Base-by-base conservation (phyloP, 2,113 vertebrate species). In the Heterochromis multidens region DNA sequence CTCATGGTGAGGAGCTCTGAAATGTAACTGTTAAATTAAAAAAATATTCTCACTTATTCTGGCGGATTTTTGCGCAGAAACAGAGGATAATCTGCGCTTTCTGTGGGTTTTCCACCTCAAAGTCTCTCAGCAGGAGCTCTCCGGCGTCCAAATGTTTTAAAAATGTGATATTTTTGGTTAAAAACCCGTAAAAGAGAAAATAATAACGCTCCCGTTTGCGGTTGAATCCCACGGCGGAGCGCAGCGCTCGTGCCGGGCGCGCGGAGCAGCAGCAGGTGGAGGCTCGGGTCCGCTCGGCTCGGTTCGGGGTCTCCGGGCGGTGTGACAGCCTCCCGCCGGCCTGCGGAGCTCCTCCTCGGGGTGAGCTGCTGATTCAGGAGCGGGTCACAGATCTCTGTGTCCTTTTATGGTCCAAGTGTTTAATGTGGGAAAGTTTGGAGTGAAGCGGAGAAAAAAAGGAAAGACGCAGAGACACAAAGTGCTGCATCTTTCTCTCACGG, bases 361-460 rank as follows among this genome's bases (percentile, higher is more conserved):
- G 54, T 52, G 17, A 43, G 40, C n/a, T 17, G 79, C 62, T 6
- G 74, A 49, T 65, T 31, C 49, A 35, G 82, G 14, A 46, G 86
- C 84, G 76, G 80, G 62, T 79, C 65, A 21, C 35, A 19, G 82
- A 27, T 29, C 54, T 56, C 27, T 25, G 79, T 80, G 83, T 90
- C 91, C 87, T 92, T 92, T 90, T 93, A 94, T 92, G 93, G 93
- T 85, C 61, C 82, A 94, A 85, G 80, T 82, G 87, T 76, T 81
- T 76, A 33, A 93, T 91, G 91, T 91, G 89, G 89, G 93, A 94
- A 93, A 91, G 88, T 91, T 91, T 25, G 10, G 43, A 56, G 33
- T 2, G 54, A 27, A 21, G 74, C 37, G 9, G 6, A 25, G 29
- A 25, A 27, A 65, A 67, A 25, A 60, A 16, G 16, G 21, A 58